Evolutionary conservation across 2,797 vertebrate species (phyloP), one percentile per base, ranked within the genome.

Genomic region (Acrocephalus scirpaceus): DNA sequence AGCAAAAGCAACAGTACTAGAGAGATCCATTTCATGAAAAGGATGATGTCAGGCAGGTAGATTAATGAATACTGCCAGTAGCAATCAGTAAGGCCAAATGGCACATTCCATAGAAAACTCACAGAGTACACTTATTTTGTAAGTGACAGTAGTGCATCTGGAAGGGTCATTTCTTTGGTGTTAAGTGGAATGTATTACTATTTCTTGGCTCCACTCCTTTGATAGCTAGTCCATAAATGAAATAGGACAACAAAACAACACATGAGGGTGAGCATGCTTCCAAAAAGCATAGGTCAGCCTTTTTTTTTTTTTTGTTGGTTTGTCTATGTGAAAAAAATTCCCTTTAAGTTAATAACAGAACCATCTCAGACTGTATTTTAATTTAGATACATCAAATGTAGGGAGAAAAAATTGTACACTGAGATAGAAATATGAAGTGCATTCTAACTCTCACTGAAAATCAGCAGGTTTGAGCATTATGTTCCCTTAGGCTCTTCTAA

Each of bases 201-300:
- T 47, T 53, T 54, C 32, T 27, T 32, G n/a, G 51, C 4, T 80
- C 17, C 21, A 61, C 16, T 58, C 13, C 19, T 83, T 64, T 71
- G 11, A 23, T 77, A 77, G 21, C 56, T 75, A 38, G 9, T 42
- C 20, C 20, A n/a, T 51, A 56, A 53, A 80, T 16, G 30, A 87
- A 87, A 91, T 1, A 57, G 10, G 7, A 54, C 36, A 58, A 70
- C 6, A 69, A 58, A 48, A 10, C 2, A 62, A 36, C 10, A 19
- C 11, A 34, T 0, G 1, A 13, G 14, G 8, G 8, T 47, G 53
- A 79, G 12, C 18, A 60, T 0, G 1, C 7, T 87, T 82, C 22
- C 8, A 70, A 62, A 89, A 64, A 54, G 9, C 9, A 22, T 13
- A 11, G 2, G 9, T 2, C 15, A 80, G 11, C 1, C 5, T 42